Evolutionary conservation across 2,888 invertebrate genomes (phyloP), one percentile per base, ranked within the genome.

Genomic region (Phortica okadai): DNA sequence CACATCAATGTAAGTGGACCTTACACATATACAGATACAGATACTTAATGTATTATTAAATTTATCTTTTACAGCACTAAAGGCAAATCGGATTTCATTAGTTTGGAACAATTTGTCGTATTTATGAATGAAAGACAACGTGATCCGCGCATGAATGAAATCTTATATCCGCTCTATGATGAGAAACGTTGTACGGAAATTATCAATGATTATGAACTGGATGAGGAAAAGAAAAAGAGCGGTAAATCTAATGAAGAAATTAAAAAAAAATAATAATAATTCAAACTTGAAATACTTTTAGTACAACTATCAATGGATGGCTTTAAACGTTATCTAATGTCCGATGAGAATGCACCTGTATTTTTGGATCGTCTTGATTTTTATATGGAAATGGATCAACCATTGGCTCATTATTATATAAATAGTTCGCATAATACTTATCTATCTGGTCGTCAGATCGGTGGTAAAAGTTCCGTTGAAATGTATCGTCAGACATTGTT

Each of bases 371-470:
- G 99, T n/a, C 93, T 99, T 83, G 99, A 99, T 90, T 96, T 97
- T 88, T 98, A 98, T 89, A 97, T 96, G 97, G 99, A 99, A 82
- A 99, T 99, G 99, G 99, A 99, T 91, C 98, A 99, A 91, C 97
- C 99, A 0, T 91, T 99, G 75, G 95, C 98, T 8, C 99, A 99
- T 91, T 99, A 99, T 92, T 99, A 99, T 92, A 99, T 99, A 89
- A 99, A 99, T 93, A 98, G 98, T 78, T 98, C 98, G 79, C 98
- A 98, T 91, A 98, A 98, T 91, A 99, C 98, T 14, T 98, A 98
- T 92, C 93, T 98, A 80, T 95, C 95, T 42, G 98, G 98, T 0
- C 92, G 99, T 79, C 99, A 99, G 93, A 99, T 99, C 91, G 99
- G 99, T 74, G 99, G 99, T 14, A 98, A 96, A 92, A 98, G 98